Evolutionary conservation across 2,797 vertebrate species (phyloP), one percentile per base, ranked within the genome.

Genomic region (Jordanella pulchra): DNA sequence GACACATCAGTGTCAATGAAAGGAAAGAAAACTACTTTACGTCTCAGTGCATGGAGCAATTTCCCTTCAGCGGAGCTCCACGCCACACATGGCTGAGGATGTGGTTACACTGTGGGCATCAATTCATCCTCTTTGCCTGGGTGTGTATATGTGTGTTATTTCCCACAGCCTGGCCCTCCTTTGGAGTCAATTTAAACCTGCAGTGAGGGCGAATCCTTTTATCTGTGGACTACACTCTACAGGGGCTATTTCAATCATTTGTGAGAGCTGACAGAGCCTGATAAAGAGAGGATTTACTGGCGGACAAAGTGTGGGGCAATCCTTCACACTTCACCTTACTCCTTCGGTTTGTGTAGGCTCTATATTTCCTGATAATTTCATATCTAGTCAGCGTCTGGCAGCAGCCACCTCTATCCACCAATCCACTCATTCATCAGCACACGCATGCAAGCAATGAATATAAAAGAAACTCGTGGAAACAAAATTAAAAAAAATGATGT

Each of bases 261-360:
- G 79, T 65, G 68, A 69, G 69, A 64, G 81, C 81, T 87, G 88
- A 84, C 83, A 79, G 80, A 72, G 66, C 18, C 78, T 82, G 87
- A 90, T 89, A 87, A 88, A 89, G 88, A 82, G 71, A 69, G 84
- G 83, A 86, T 91, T 89, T 87, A 91, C 79, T 80, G 67, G 6
- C 35, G 65, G 79, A 86, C 81, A 80, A 85, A 86, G 80, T 85
- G 83, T 81, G 80, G 71, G 82, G 82, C 82, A 75, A 83, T 87
- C 82, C 80, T 69, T 89, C 84, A 81, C 83, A 87, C 82, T 85
- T 85, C 18, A 75, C 84, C 81, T 87, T 71, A 86, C 84, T 84
- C 84, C 80, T 78, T 83, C 84, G 87, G 73, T 80, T 89, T 78
- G 73, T 79, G 80, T 28, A 28, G 65, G 75, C 72, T 58, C 71